These are phyloP conservation scores for Drosophila pandora DNA, from an alignment of 1,140 invertebrate genomes.

Conservation along the genomic window DNA sequence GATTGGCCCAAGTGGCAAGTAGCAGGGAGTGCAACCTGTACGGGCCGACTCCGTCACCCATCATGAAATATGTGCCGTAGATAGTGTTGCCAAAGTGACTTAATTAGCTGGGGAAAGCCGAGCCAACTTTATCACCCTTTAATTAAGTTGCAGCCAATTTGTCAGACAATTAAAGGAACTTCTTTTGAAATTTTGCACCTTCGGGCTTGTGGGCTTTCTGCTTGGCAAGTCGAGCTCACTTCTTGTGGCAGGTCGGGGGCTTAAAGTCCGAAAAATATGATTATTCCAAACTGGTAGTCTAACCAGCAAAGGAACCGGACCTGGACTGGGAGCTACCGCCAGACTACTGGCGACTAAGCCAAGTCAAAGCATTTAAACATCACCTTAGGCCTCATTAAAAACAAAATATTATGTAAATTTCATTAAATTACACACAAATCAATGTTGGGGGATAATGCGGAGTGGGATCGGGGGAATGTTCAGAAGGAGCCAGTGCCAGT, in stretches of 20 bases:
- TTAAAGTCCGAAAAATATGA: conserved; percentile 33
- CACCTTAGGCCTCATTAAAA: conserved; percentile 82
- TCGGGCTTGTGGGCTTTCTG: background rate
- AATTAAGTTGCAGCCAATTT: conserved; percentile 81
- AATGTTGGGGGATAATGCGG: conserved; percentile 37
- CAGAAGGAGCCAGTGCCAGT: conserved; percentile 28
- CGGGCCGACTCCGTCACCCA: conserved; percentile 26
- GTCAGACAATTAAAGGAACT: conserved; percentile 73
- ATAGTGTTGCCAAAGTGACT: conserved; percentile 68
- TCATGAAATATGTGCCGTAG: conserved; percentile 76
- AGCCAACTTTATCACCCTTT: conserved; percentile 65
- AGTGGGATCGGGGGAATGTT: conserved; percentile 1
- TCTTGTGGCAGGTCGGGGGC: conserved; percentile 64
- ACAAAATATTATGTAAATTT: conserved; percentile 83
- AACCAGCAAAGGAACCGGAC: conserved; percentile 40
- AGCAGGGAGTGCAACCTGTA: conserved; percentile 37
- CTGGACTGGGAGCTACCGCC: conserved; percentile 27
- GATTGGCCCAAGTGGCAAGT: conserved; percentile 53
- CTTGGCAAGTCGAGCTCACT: background rate
- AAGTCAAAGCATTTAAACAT: conserved; percentile 82
- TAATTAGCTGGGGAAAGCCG: conserved; percentile 60
- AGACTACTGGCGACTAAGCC: conserved; percentile 59
- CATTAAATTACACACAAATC: conserved; percentile 83
- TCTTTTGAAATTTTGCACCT: conserved; percentile 1
- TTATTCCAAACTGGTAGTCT: conserved; percentile 51